Evolutionary conservation across 1,140 invertebrate genomes (phyloP), one percentile per base, ranked within the genome.

Genomic region (Ostrea denselamellosa): DNA sequence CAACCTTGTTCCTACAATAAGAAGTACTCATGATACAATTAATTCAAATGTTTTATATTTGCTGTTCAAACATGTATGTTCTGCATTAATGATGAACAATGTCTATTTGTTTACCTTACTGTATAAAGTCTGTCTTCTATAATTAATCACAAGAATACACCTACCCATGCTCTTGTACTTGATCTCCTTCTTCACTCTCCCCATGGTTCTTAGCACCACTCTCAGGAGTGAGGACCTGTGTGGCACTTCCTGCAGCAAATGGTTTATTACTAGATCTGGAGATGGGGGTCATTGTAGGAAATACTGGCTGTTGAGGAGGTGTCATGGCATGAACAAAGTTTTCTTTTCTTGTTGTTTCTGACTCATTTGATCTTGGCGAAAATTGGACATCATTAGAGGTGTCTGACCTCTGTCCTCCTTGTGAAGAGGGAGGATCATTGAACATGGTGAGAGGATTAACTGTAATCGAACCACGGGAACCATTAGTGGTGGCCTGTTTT

Each of bases 241-340:
- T 65, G 51, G 86, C 86, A 87, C 89, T 89, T 71, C 89, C 89
- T 83, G 89, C 89, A 17, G 89, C 89, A 71, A 87, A 89, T 83
- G 89, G 86, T 84, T 89, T 89, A 68, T 83, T 34, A 77, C 14
- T 34, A 25, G 62, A 8, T 65, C 84, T 65, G 85, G 62, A 81
- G 52, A 84, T 84, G 77, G 77, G 44, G 34, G 56, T 85, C 65
- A 82, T 84, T 62, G 52, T 71, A n/a, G 53, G 77, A 62, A 87
- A 62, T 22, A 56, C 53, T 12, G 68, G 85, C 44, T 44, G 83
- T 85, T 25, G 68, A 44, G 86, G 83, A 58, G 88, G 77, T 19
- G 68, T 77, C 28, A 81, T 58, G 28, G 68, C 84, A 88, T 56
- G 68, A 10, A 10, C 44, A 56, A 53, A 54, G 25, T 84, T 56